Evolutionary conservation across 2,113 vertebrate genomes (phyloP).

Genomic region (Atherinomorus stipes): DNA sequence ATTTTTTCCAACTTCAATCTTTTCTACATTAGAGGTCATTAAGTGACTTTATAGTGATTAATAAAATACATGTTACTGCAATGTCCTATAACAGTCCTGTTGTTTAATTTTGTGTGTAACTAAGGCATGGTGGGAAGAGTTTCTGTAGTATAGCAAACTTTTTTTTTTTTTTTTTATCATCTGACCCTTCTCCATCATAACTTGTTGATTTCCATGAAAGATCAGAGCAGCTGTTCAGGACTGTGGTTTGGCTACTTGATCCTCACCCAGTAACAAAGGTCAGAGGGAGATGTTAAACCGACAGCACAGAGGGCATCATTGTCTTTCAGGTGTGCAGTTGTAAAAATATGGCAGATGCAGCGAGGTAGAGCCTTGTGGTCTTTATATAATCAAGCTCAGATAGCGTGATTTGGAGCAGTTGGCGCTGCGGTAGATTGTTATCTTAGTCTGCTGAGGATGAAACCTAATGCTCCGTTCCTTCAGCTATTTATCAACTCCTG

Average conservation of each 20-base stretch:
- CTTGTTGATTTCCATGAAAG: constrained; percentile 80
- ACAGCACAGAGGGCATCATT: constrained; percentile 57
- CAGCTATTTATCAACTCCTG: constrained; percentile 56
- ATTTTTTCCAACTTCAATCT: not conserved
- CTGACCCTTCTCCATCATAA: constrained; percentile 46
- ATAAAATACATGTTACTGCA: too few relatives aligned
- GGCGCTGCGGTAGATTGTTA: constrained; percentile 63
- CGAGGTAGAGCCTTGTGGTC: constrained; percentile 37
- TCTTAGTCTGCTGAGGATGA: constrained; percentile 62
- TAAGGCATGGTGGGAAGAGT: constrained; percentile 18
- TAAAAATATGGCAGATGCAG: constrained; percentile 45
- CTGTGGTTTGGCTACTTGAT: constrained; percentile 72
- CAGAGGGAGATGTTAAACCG: constrained; percentile 63
- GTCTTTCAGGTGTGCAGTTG: constrained; percentile 65
- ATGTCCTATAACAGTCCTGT: not conserved
- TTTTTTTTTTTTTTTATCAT: constrained; percentile 22
- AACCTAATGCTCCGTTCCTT: constrained; percentile 63
- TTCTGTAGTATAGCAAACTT: constrained; percentile 16
- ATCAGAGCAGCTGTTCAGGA: constrained; percentile 77
- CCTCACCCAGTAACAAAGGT: constrained; percentile 68
- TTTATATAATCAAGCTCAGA: constrained; percentile 65
- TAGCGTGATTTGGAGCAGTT: constrained; percentile 65
- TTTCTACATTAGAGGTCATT: not conserved
- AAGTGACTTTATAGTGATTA: constrained; percentile 1
- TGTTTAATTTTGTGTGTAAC: not conserved